Evolutionary conservation across 2,113 vertebrate species (phyloP).

Genomic region (Pomatostomus ruficeps): DNA sequence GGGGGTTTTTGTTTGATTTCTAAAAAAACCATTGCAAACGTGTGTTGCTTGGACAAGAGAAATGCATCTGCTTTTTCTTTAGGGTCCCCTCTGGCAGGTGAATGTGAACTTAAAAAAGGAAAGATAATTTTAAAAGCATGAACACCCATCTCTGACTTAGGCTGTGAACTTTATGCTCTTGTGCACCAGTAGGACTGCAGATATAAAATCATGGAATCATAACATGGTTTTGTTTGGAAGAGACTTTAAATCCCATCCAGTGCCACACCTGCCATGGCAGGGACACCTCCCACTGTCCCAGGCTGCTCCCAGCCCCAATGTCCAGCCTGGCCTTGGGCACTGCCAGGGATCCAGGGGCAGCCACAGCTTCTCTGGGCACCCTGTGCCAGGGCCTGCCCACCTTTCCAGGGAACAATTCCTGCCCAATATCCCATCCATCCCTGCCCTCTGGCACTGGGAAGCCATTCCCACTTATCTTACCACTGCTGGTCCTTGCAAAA

Average conservation of each 20-base stretch:
- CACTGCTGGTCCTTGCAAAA: background rate
- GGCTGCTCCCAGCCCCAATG: background rate
- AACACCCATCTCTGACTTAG: background rate
- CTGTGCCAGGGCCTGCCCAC: background rate
- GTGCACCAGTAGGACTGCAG: background rate
- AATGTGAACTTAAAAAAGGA: background rate
- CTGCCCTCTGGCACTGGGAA: background rate
- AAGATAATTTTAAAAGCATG: background rate
- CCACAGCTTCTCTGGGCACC: background rate
- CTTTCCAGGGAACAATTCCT: background rate
- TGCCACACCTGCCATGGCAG: accelerated
- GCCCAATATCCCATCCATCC: accelerated
- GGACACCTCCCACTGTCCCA: background rate
- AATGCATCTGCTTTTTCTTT: background rate
- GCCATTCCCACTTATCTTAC: background rate
- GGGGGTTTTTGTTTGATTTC: too few relatives aligned
- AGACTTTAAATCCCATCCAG: accelerated
- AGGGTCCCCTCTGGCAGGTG: background rate
- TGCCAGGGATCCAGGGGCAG: background rate
- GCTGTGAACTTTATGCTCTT: background rate
- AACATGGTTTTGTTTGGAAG: background rate
- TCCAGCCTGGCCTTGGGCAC: background rate
- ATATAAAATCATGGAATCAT: background rate
- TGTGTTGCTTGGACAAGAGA: background rate
- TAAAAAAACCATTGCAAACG: accelerated